These are phyloP conservation scores for Crepidodera aurea DNA, from an alignment of 2,888 invertebrate species.

Conservation along the genomic window DNA sequence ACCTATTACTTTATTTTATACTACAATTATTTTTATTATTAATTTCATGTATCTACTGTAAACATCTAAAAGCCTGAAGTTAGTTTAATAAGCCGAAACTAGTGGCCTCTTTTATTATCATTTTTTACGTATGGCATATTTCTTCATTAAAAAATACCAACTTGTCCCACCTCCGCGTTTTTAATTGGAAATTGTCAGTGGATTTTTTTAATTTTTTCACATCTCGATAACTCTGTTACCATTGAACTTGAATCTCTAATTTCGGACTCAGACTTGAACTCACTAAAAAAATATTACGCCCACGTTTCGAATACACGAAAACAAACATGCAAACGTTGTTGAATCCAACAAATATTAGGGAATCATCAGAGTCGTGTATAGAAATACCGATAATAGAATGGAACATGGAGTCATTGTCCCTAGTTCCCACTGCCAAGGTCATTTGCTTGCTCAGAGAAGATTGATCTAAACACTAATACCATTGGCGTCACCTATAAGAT, in stretches of 20 bases:
- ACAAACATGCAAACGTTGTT: not conserved
- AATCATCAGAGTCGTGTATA: not conserved
- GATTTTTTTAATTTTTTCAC: no score
- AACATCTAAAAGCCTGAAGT: no score
- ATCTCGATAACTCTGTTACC: no score
- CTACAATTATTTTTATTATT: no score
- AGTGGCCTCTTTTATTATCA: no score
- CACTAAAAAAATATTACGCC: not conserved
- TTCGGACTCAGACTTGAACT: not conserved
- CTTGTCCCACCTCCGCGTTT: no score
- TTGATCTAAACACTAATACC: not conserved
- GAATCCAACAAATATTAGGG: conserved; percentile 5
- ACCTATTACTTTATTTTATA: no score
- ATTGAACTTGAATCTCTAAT: not conserved
- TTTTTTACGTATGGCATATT: no score
- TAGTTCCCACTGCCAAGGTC: conserved; percentile 9
- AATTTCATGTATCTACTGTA: no score
- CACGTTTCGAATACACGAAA: not conserved
- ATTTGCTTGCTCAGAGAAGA: not conserved
- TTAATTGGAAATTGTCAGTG: no score
- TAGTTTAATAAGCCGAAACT: no score
- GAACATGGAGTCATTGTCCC: conserved; percentile 8
- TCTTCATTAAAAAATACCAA: no score
- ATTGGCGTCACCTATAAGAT: not conserved
- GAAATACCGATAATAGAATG: conserved; percentile 7